Percentiles rank a stretch among this genome's conserved stretches.
Evolutionary conservation across 1,140 invertebrate genomes (phyloP).

Genomic region (Odontomachus brunneus): DNA sequence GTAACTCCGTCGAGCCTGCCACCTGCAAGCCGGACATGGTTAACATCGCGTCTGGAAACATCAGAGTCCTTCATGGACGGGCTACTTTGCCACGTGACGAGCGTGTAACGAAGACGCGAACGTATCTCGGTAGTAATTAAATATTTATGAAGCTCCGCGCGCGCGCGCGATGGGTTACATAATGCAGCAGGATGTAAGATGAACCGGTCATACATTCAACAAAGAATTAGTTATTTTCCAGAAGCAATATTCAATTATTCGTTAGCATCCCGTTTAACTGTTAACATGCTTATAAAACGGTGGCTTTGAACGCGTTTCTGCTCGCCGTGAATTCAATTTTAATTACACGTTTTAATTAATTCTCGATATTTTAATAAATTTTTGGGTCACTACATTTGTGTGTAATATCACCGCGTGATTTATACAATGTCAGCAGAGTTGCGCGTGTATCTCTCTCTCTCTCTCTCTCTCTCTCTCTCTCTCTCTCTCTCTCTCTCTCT

Average conservation of each 20-base stretch:
- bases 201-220: slow-evolving; percentile 7
- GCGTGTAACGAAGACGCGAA: slow-evolving; percentile 19
- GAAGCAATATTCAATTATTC: slow-evolving; percentile 10
- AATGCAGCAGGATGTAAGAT: slow-evolving; percentile 51
- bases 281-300: neutral
- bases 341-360: neutral
- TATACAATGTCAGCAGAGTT: no score
- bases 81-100: slow-evolving; percentile 26
- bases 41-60: slow-evolving; percentile 42
- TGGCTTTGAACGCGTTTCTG: neutral
- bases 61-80: slow-evolving; percentile 41
- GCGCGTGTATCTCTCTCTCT: no score
- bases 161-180: slow-evolving; percentile 22
- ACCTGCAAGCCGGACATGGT: slow-evolving; percentile 43
- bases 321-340: neutral
- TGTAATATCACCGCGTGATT: no score
- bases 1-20: slow-evolving; percentile 51
- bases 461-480: no score
- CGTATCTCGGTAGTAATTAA: slow-evolving; percentile 45
- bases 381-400: no score
- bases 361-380: no score
- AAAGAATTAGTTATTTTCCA: slow-evolving; percentile 9
- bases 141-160: slow-evolving; percentile 49
- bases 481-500: neutral
- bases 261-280: neutral